These are phyloP conservation scores for Terebella lapidaria DNA, from an alignment of 2,888 invertebrate species.

Conservation along the genomic window DNA sequence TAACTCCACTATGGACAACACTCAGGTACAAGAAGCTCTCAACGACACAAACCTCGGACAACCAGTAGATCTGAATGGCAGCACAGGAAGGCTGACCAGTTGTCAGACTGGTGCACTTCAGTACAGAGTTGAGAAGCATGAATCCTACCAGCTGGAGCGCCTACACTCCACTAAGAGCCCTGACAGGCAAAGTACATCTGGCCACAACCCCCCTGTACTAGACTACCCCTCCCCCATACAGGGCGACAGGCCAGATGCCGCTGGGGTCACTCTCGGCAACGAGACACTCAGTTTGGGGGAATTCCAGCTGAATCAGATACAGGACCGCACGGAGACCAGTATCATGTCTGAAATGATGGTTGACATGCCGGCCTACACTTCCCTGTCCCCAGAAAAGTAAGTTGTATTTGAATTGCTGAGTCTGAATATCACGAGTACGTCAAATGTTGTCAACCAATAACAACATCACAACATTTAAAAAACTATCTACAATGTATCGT, in stretches of 20 bases:
- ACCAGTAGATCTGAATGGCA: not conserved
- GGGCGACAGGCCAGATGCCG: not conserved
- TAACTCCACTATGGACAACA: not conserved
- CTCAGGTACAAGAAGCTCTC: not conserved
- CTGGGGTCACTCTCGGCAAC: not conserved
- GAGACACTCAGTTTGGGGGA: conserved; percentile 27
- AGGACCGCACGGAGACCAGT: conserved; percentile 40
- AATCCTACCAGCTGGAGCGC: not conserved
- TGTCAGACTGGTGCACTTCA: not conserved
- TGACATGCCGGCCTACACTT: conserved; percentile 45
- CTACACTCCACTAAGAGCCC: not conserved
- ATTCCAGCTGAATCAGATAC: conserved; percentile 25
- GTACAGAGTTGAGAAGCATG: too few relatives aligned
- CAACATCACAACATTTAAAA: too few relatives aligned
- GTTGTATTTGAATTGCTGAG: not conserved
- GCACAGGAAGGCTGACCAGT: not conserved
- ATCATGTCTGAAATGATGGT: conserved; percentile 42
- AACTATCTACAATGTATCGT: too few relatives aligned
- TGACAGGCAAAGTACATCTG: not conserved
- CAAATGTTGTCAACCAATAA: too few relatives aligned
- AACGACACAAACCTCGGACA: not conserved
- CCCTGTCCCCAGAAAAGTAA: conserved; percentile 28
- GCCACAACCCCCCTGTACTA: not conserved
- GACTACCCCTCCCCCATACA: not conserved
- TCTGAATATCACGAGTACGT: not conserved